These are phyloP conservation scores for Tenthredo livida DNA, from an alignment of 2,888 invertebrate genomes.

Conservation along the genomic window DNA sequence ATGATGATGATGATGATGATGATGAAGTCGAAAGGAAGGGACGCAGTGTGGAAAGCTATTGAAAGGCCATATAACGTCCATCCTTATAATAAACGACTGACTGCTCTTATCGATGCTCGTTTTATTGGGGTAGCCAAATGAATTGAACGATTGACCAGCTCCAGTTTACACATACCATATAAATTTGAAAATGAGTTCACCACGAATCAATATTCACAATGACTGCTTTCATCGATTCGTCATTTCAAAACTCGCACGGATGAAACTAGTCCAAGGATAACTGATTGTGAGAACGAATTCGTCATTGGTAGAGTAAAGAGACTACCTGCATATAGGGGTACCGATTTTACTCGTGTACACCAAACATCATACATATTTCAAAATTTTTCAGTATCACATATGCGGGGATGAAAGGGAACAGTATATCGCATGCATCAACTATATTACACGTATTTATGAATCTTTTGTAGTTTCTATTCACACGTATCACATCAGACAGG, in stretches of 20 bases:
- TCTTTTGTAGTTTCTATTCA: not conserved
- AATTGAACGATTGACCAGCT: not conserved
- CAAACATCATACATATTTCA: not conserved
- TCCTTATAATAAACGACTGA: not conserved
- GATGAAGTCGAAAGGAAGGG: not conserved
- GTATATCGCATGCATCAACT: not conserved
- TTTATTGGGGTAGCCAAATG: not conserved
- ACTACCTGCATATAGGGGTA: not conserved
- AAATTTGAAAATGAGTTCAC: not conserved
- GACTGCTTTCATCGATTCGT: slow-evolving; percentile 37
- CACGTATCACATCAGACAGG: not conserved
- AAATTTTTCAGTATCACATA: not conserved
- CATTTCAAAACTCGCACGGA: not conserved
- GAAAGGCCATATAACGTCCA: no score
- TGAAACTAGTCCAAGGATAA: slow-evolving; percentile 41
- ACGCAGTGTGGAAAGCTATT: no score
- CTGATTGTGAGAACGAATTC: slow-evolving; percentile 8
- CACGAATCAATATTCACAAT: slow-evolving; percentile 27
- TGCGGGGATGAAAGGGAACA: not conserved
- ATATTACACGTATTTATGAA: not conserved
- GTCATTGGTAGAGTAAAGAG: not conserved
- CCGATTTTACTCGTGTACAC: not conserved
- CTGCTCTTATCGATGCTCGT: not conserved
- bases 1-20: not conserved
- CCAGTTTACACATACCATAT: not conserved